Evolutionary conservation across 2,113 vertebrate species (phyloP), one percentile per base, ranked within the genome.

Genomic region (Lepus europaeus): DNA sequence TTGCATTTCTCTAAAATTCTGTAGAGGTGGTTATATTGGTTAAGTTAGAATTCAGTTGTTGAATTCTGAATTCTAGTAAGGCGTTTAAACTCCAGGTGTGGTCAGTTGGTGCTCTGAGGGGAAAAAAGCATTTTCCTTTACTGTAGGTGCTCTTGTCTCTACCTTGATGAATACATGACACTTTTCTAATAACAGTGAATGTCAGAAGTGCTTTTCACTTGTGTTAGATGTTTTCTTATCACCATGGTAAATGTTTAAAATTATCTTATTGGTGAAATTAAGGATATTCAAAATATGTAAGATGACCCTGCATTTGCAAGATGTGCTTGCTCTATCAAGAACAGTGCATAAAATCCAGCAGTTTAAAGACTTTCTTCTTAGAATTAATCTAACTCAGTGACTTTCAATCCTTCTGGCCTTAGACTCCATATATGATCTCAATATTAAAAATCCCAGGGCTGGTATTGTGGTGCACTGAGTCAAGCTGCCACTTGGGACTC

Each of bases 161-260:
- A 3, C 39, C 22, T 74, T 74, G 1, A 9, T 73, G 14, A 82
- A 27, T 1, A 51, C 2, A 13, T 1, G 12, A 63, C 16, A 6
- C 5, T 82, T 95, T 84, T 56, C 23, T 66, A 53, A 59, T 64
- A 22, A 11, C 5, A 59, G 12, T 51, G 3, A 51, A 8, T n/a
- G 3, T 25, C 16, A 87, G 10, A 69, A 74, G 49, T 53, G 17
- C 3, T 73, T 88, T 72, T 49, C 6, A 23, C 33, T 63, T 53
- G 13, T 63, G 16, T n/a, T 86, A 93, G 73, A 25, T 20, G 29
- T 49, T 81, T 73, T 88, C 29, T 64, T 63, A 78, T 87, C 90
- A 56, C 36, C 9, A 74, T 1, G 82, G 11, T 63, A 51, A 78
- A 45, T 27, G 22, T 7, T 36, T 51, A 86, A 85, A 39, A 51